Percentiles rank a stretch among this genome's conserved stretches.
phyloP scores from a whole-genome alignment of 2,888 invertebrate species.

The Drosophila mulleri region DNA sequence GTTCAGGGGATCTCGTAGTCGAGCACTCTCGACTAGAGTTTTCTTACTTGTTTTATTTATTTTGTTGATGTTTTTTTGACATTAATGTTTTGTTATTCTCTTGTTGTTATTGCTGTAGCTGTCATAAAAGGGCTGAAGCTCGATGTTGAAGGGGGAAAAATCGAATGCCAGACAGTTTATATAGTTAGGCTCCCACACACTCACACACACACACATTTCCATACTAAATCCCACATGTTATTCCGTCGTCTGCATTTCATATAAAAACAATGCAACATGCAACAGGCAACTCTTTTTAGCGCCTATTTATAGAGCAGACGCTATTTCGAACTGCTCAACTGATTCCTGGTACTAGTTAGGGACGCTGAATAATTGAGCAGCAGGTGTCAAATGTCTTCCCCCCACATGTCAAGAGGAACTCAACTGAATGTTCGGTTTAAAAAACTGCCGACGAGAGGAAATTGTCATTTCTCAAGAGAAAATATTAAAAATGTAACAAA shows the following conservation, averaged over 20 bases:
- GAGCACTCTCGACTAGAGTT: no score
- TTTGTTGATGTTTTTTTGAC: slow-evolving; percentile 78
- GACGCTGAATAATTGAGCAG: slow-evolving; percentile 76
- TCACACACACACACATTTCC: slow-evolving; percentile 33
- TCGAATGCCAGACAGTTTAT: slow-evolving; percentile 21
- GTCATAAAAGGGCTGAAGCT: slow-evolving; percentile 66
- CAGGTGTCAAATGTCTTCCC: slow-evolving; percentile 76
- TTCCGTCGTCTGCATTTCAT: slow-evolving; percentile 43
- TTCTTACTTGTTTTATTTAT: no score
- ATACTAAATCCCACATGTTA: slow-evolving; percentile 57
- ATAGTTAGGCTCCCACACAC: slow-evolving; percentile 47
- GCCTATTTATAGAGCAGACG: slow-evolving; percentile 59
- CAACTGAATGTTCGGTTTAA: slow-evolving; percentile 11
- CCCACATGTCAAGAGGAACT: slow-evolving; percentile 48
- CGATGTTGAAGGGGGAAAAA: slow-evolving; percentile 2
- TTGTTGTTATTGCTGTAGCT: slow-evolving; percentile 61
- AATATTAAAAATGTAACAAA: slow-evolving; percentile 58
- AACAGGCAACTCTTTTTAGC: slow-evolving; percentile 63
- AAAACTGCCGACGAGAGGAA: slow-evolving; percentile 40
- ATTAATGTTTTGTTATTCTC: slow-evolving; percentile 76
- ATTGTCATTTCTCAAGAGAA: slow-evolving; percentile 68
- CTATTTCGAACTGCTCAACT: slow-evolving; percentile 29
- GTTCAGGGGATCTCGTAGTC: no score
- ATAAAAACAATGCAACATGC: slow-evolving; percentile 48
- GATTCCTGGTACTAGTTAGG: slow-evolving; percentile 61